Evolutionary conservation across 2,113 vertebrate genomes (phyloP).

Genomic region (Seriola rivoliana): DNA sequence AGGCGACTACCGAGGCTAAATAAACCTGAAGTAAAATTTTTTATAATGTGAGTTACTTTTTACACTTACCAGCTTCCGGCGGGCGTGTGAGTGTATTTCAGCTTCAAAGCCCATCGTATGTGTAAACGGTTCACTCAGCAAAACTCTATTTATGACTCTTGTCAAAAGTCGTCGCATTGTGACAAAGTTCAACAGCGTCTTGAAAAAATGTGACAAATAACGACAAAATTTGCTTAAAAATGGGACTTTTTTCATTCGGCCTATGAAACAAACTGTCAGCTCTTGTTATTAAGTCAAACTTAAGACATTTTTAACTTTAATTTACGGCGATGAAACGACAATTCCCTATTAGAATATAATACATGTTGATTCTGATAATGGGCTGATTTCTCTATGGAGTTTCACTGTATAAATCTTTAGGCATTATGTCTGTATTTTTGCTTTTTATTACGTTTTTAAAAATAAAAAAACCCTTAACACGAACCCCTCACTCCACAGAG

Average conservation of each 20-base stretch:
- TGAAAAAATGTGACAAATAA: constrained; percentile 18
- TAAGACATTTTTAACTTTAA: not conserved
- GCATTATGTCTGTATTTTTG: too few species aligned
- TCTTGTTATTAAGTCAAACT: not conserved
- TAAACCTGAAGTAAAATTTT: not conserved
- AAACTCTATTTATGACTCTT: constrained; percentile 54
- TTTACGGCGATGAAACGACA: not conserved
- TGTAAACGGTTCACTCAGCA: constrained; percentile 48
- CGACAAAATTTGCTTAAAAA: not conserved
- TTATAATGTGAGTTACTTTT: too few species aligned
- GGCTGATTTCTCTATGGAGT: not conserved
- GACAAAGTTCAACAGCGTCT: constrained; percentile 42
- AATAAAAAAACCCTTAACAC: too few species aligned
- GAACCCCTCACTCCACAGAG: not conserved
- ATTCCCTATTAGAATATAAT: not conserved
- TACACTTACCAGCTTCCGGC: constrained; percentile 74
- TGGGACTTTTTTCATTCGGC: constrained; percentile 16
- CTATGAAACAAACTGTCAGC: fast-evolving
- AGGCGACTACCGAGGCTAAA: not conserved
- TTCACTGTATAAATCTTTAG: not conserved
- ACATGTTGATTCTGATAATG: fast-evolving
- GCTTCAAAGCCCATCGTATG: constrained; percentile 56
- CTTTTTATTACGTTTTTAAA: too few species aligned
- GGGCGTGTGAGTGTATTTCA: constrained; percentile 42
- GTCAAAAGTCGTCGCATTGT: constrained; percentile 72